Evolutionary conservation across 2,888 invertebrate species (phyloP).

Genomic region (Diabrotica balteata): DNA sequence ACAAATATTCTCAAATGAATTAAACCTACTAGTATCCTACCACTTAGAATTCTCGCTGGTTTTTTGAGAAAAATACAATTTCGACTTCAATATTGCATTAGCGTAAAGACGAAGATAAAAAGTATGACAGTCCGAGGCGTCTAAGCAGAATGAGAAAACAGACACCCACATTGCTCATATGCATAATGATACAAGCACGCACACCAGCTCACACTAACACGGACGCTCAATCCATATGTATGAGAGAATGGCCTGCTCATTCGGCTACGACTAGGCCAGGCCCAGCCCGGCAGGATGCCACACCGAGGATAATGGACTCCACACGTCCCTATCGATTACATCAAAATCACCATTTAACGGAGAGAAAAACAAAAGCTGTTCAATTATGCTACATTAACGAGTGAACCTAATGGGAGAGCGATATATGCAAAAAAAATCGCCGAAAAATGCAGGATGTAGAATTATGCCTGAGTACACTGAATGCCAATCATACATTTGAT

Average conservation of each 20-base stretch:
- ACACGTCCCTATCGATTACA: constrained; percentile 42
- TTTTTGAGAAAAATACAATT: too few species aligned
- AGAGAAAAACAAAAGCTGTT: constrained; percentile 1
- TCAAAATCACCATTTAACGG: constrained; percentile 18
- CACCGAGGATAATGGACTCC: constrained; percentile 43
- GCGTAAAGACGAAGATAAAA: not conserved
- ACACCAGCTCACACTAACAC: constrained; percentile 25
- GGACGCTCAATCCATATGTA: constrained; percentile 43
- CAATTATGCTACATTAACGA: constrained; percentile 7
- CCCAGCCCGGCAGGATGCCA: constrained; percentile 42
- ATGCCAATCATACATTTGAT: too few species aligned
- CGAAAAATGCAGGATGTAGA: not conserved
- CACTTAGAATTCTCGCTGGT: too few species aligned
- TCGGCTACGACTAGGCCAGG: constrained; percentile 26
- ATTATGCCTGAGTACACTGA: too few species aligned
- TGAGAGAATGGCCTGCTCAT: constrained; percentile 31
- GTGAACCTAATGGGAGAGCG: not conserved
- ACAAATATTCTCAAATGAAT: too few species aligned
- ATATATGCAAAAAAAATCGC: constrained; percentile 1
- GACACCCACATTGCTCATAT: constrained; percentile 45
- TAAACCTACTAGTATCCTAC: too few species aligned
- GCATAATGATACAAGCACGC: constrained; percentile 46
- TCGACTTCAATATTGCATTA: too few species aligned
- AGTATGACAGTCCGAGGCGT: constrained; percentile 6
- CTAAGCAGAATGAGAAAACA: constrained; percentile 27